phyloP scores from a whole-genome alignment of 2,113 vertebrate species.

The Quiscalus mexicanus region DNA sequence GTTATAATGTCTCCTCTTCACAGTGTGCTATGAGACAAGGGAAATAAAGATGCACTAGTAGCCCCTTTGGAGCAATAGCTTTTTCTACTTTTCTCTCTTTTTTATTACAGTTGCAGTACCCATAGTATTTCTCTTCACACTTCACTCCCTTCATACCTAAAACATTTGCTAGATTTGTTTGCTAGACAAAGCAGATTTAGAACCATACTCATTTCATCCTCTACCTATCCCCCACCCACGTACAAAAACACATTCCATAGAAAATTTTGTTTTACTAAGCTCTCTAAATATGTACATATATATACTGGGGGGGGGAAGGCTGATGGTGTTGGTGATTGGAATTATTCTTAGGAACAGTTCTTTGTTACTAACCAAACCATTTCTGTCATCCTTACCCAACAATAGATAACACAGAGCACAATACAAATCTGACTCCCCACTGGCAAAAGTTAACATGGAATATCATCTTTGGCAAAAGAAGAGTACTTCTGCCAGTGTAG shows the following conservation, averaged over 20 bases:
- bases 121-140: neutral
- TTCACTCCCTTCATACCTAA: neutral
- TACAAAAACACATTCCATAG: neutral
- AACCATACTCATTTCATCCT: neutral
- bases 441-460: neutral
- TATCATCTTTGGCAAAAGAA: neutral
- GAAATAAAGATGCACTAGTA: neutral
- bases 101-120: neutral
- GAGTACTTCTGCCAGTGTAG: neutral
- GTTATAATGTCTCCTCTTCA: neutral
- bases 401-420: neutral
- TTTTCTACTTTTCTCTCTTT: neutral
- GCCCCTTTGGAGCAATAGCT: neutral
- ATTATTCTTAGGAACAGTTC: neutral
- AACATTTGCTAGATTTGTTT: neutral
- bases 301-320: too few species aligned
- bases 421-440: neutral
- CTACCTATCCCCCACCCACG: neutral
- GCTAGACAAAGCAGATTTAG: neutral
- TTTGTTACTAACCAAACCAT: neutral
- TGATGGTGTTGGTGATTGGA: neutral
- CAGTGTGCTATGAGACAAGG: neutral
- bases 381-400: neutral
- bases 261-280: neutral
- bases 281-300: neutral